Conservation (phyloP, 1,140 invertebrate species). For the Marisa cornuarietis region DNA sequence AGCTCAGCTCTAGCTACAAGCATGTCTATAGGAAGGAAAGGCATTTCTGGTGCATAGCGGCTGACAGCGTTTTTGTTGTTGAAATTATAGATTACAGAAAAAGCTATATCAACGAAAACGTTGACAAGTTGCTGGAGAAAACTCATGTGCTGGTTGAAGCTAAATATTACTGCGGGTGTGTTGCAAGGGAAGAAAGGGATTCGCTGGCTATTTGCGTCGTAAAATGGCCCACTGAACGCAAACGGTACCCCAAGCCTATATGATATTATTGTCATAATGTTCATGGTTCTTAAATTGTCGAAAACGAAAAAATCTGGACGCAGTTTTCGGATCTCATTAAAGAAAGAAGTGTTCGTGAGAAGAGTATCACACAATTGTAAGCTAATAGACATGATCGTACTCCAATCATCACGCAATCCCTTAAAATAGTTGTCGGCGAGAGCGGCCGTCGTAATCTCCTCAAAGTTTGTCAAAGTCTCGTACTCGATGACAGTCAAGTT, state of each 20-base stretch:
- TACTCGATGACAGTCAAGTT: slow-evolving; percentile 2
- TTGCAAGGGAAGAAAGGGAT: neutral
- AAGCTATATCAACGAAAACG: neutral
- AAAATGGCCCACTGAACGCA: neutral
- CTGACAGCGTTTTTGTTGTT: neutral
- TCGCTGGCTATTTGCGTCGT: neutral
- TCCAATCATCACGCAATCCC: neutral
- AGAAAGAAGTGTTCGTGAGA: slow-evolving; percentile 1
- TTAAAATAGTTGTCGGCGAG: no score
- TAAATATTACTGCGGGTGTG: neutral
- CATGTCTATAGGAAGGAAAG: slow-evolving; percentile 13
- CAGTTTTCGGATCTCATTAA: slow-evolving; percentile 3
- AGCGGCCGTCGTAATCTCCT: neutral
- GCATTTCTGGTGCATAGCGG: slow-evolving; percentile 25
- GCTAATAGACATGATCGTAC: neutral
- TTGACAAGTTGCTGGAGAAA: slow-evolving; percentile 14
- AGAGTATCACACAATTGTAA: neutral
- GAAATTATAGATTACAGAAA: neutral
- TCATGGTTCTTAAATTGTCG: neutral
- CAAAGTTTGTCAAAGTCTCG: neutral
- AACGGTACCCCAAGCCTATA: slow-evolving; percentile 25
- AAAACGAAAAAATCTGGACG: slow-evolving; percentile 20
- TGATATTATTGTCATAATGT: slow-evolving; percentile 15
- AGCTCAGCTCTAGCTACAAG: slow-evolving; percentile 24
- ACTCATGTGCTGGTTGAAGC: neutral